Evolutionary conservation across 2,797 vertebrate species (phyloP).

Genomic region (Sebastes minor): DNA sequence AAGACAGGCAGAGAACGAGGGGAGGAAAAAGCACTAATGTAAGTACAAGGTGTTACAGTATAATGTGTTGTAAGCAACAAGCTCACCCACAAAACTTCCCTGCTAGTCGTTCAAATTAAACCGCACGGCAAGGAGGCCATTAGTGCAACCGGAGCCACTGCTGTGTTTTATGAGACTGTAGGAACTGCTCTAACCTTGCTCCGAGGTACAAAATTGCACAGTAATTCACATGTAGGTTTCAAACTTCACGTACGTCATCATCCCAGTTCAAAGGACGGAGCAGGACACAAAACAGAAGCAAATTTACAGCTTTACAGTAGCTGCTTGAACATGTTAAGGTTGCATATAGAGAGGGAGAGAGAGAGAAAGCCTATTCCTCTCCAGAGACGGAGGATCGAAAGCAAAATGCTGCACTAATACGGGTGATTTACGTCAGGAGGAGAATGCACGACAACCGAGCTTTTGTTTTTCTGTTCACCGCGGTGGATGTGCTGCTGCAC

Average conservation of each 20-base stretch:
- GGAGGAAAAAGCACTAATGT: background rate
- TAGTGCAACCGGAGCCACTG: background rate
- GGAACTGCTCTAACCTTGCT: background rate
- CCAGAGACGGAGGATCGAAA: slow-evolving; percentile 32
- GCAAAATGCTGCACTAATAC: slow-evolving; percentile 34
- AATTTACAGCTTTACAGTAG: slow-evolving; percentile 23
- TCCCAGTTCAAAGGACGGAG: background rate
- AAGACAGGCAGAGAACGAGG: background rate
- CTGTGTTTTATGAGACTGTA: background rate
- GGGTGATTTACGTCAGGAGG: slow-evolving; percentile 39
- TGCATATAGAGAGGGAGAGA: background rate
- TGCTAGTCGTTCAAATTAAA: slow-evolving; percentile 25
- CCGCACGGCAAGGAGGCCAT: slow-evolving; percentile 8
- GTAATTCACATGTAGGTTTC: slow-evolving; percentile 10
- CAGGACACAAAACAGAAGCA: slow-evolving; percentile 11
- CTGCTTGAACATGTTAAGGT: background rate
- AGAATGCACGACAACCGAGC: slow-evolving; percentile 30
- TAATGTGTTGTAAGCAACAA: slow-evolving; percentile 7
- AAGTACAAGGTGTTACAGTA: slow-evolving; percentile 11
- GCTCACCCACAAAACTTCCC: background rate
- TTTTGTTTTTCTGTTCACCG: slow-evolving; percentile 27
- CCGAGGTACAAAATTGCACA: background rate
- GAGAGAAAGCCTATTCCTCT: slow-evolving; percentile 11
- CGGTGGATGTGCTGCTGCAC: background rate
- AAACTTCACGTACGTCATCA: background rate